Evolutionary conservation across 2,113 vertebrate species (phyloP).

Genomic region (Carassius carassius): DNA sequence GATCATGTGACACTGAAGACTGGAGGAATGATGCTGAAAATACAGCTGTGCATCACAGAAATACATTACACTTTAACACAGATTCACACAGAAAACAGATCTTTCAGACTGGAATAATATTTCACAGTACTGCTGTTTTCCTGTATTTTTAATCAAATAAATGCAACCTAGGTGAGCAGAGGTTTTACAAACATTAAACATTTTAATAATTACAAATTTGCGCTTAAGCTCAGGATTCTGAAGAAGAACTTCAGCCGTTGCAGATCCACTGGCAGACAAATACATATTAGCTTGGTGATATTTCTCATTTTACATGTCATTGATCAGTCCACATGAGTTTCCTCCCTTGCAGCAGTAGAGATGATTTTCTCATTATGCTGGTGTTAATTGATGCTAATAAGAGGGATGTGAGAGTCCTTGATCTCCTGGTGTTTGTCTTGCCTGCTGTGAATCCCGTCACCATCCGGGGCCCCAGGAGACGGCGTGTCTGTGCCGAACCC

Average conservation of each 20-base stretch:
- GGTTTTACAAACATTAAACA: neutral
- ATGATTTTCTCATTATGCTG: slow-evolving; percentile 11
- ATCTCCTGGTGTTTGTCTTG: neutral
- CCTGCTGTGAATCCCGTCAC: neutral
- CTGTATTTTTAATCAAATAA: neutral
- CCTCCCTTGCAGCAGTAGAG: neutral
- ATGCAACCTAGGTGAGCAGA: neutral
- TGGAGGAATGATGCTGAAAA: too few species aligned
- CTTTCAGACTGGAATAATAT: too few species aligned
- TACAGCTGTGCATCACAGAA: too few species aligned
- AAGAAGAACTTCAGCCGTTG: neutral
- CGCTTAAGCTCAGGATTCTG: neutral
- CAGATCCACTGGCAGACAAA: neutral
- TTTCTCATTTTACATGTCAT: neutral
- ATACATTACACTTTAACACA: too few species aligned
- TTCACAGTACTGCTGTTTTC: neutral
- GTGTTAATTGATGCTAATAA: slow-evolving; percentile 31
- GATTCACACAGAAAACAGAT: too few species aligned
- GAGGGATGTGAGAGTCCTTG: neutral
- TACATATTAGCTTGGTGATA: neutral
- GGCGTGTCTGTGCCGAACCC: neutral
- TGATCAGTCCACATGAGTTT: neutral
- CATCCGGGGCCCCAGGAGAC: slow-evolving; percentile 1
- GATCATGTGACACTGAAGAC: too few species aligned
- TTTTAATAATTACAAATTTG: neutral